These are phyloP conservation scores for Neelides folsomi DNA, from an alignment of 2,888 invertebrate species.

Conservation along the genomic window DNA sequence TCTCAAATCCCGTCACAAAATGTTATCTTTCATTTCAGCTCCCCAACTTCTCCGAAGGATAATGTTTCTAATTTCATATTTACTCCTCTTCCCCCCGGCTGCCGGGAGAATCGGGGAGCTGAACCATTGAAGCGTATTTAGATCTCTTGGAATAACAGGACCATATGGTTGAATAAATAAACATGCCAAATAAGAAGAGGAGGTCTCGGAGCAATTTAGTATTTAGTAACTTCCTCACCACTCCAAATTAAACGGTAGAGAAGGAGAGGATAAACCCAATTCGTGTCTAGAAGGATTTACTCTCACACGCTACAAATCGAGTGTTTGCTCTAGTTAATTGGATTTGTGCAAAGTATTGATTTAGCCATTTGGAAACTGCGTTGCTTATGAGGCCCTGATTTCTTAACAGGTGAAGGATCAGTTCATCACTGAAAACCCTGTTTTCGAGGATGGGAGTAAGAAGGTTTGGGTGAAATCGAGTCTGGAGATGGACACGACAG, in stretches of 20 bases:
- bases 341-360: slow-evolving; percentile 10
- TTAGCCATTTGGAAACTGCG: slow-evolving; percentile 11
- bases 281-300: slow-evolving; percentile 1
- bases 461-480: slow-evolving; percentile 29
- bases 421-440: slow-evolving; percentile 26
- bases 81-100: no score
- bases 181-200: not conserved
- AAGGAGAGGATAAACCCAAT: slow-evolving; percentile 1
- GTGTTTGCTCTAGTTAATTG: slow-evolving; percentile 13
- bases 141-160: no score
- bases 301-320: slow-evolving; percentile 5
- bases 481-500: slow-evolving; percentile 30
- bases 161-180: no score
- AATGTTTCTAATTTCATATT: no score
- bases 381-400: slow-evolving; percentile 3
- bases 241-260: not conserved
- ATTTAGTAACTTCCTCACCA: not conserved
- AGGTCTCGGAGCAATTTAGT: not conserved
- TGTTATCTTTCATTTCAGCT: no score
- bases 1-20: no score
- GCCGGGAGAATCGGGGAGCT: no score
- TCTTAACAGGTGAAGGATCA: slow-evolving; percentile 25
- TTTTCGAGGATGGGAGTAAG: slow-evolving; percentile 26
- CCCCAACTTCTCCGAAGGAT: no score
- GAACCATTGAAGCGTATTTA: no score